These are phyloP conservation scores for Spodoptera litura DNA, from an alignment of 1,140 invertebrate species.

Conservation along the genomic window DNA sequence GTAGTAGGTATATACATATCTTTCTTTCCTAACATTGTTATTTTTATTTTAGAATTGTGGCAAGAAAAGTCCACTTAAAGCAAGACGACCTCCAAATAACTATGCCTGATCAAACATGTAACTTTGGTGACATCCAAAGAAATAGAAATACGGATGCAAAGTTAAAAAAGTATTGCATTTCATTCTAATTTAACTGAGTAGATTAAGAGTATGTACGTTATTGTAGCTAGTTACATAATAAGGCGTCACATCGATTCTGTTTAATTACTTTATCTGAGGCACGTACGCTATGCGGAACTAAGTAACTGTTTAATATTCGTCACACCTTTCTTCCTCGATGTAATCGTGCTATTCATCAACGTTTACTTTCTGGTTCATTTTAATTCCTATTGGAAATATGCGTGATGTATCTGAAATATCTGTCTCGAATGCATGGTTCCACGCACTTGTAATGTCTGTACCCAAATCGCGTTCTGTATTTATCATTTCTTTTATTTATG, in stretches of 20 bases:
- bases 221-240: constrained; percentile 15
- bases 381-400: constrained; percentile 18
- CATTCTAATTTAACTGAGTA: background rate
- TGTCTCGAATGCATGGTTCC: constrained; percentile 29
- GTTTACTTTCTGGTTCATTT: constrained; percentile 29
- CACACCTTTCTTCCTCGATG: constrained; percentile 43
- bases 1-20: no score
- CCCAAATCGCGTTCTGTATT: background rate
- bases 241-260: constrained; percentile 27
- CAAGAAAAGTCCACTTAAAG: no score
- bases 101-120: background rate
- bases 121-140: constrained; percentile 7
- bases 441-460: constrained; percentile 21
- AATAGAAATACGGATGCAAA: background rate
- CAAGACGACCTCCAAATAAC: background rate
- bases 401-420: constrained; percentile 19
- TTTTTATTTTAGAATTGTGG: no score
- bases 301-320: constrained; percentile 43
- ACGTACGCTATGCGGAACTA: constrained; percentile 40
- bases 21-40: no score
- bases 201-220: constrained; percentile 7
- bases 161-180: constrained; percentile 4
- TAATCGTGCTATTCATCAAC: constrained; percentile 31
- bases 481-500: constrained; percentile 19
- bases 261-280: constrained; percentile 46